Conservation (phyloP, 2,888 invertebrate genomes). For the Anthoptus insignis region DNA sequence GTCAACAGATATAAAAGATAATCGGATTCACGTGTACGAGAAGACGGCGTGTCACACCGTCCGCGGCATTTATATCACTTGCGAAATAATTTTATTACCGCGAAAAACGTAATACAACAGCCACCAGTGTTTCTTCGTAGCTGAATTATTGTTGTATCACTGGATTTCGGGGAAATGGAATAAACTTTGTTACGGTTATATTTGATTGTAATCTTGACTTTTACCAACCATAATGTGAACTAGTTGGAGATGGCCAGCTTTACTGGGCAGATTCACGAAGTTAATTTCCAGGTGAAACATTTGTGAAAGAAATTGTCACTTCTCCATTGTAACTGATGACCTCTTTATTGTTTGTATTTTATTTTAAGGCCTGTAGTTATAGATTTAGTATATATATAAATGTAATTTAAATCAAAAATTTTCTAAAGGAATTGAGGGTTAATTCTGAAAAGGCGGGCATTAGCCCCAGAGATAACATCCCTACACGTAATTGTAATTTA, state of each 20-base stretch:
- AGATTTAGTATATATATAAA: no score
- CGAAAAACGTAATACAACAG: slow-evolving; percentile 8
- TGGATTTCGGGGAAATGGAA: neutral
- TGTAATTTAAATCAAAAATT: no score
- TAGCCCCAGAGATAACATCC: no score
- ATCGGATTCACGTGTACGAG: slow-evolving; percentile 43
- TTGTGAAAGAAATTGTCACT: no score
- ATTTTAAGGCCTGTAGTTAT: no score
- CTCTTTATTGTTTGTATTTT: no score
- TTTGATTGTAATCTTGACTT: neutral
- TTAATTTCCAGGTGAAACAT: no score
- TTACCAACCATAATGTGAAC: neutral
- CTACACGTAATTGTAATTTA: no score
- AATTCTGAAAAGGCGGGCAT: no score
- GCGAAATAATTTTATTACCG: slow-evolving; percentile 5
- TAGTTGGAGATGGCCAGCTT: neutral
- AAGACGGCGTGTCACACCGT: slow-evolving; percentile 21
- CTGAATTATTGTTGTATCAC: neutral
- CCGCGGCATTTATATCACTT: slow-evolving; percentile 2
- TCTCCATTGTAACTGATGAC: no score
- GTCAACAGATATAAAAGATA: slow-evolving; percentile 50
- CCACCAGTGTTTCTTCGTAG: neutral
- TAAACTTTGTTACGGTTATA: neutral
- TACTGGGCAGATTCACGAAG: no score
- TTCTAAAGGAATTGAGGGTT: no score